These are phyloP conservation scores for Macrosiphum euphorbiae DNA, from an alignment of 2,888 invertebrate species.

Conservation along the genomic window DNA sequence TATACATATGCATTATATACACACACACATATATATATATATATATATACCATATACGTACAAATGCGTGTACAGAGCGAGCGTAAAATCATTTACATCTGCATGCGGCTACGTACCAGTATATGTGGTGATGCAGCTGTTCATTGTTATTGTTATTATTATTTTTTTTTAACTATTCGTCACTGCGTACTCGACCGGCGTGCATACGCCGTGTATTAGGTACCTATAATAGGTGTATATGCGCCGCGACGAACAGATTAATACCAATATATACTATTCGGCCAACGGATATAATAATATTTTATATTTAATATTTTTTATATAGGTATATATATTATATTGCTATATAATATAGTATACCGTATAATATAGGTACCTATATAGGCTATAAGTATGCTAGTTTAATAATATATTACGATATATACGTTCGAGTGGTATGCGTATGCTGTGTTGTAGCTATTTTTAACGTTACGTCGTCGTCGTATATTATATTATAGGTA, in stretches of 20 bases:
- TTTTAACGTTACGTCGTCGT: not conserved
- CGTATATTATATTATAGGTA: not conserved
- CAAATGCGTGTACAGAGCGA: not conserved
- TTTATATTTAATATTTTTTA: not conserved
- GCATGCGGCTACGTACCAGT: not conserved
- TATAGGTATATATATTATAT: too few relatives aligned
- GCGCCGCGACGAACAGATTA: not conserved
- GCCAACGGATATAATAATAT: not conserved
- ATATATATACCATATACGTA: too few relatives aligned
- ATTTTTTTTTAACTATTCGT: slow-evolving; percentile 10
- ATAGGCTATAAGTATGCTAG: not conserved
- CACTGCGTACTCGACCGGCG: not conserved
- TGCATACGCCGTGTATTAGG: not conserved
- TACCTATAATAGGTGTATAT: not conserved
- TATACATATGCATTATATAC: not conserved
- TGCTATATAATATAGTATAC: not conserved
- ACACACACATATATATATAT: too few relatives aligned
- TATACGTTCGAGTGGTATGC: not conserved
- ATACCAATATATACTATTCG: not conserved
- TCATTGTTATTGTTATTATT: slow-evolving; percentile 19
- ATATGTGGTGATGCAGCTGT: slow-evolving; percentile 42
- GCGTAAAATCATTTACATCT: slow-evolving; percentile 17
- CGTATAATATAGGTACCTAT: not conserved
- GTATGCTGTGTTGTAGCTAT: not conserved
- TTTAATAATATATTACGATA: not conserved